phyloP scores from a whole-genome alignment of 2,797 vertebrate species.

The Adelosebastes latens region DNA sequence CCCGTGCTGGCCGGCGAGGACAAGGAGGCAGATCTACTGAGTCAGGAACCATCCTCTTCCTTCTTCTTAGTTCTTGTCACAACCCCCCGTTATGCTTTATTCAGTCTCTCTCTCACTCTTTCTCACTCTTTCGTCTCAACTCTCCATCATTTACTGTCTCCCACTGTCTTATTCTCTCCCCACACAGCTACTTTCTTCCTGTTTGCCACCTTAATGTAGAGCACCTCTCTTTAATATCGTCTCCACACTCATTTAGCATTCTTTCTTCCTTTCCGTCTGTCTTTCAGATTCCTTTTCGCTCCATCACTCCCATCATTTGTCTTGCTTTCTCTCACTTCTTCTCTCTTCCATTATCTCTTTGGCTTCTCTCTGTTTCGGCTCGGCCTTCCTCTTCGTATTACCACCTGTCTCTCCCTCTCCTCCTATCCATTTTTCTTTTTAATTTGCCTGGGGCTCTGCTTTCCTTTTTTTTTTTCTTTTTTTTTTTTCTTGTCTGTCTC shows the following conservation, averaged over 20 bases:
- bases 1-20: slow-evolving; percentile 31
- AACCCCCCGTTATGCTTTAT: background rate
- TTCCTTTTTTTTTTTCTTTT: background rate
- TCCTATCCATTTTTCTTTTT: slow-evolving; percentile 4
- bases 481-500: background rate
- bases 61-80: slow-evolving; percentile 8
- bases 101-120: background rate
- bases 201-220: background rate
- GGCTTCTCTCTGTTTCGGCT: background rate
- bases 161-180: background rate
- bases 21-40: slow-evolving; percentile 8
- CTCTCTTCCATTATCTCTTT: slow-evolving; percentile 1
- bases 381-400: background rate
- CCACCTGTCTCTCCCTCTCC: background rate
- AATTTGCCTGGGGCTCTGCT: background rate
- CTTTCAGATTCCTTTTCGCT: slow-evolving; percentile 10
- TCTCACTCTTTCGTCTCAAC: background rate
- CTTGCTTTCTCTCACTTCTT: background rate
- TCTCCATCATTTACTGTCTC: background rate
- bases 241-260: background rate
- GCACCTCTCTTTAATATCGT: background rate
- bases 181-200: background rate
- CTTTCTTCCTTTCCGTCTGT: background rate
- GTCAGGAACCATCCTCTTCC: slow-evolving; percentile 22
- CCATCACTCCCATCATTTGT: slow-evolving; percentile 12